Percentiles rank a stretch among this genome's conserved stretches.
Conservation (phyloP, 2,113 vertebrate genomes). For the Rhegmatorhina hoffmannsi region DNA sequence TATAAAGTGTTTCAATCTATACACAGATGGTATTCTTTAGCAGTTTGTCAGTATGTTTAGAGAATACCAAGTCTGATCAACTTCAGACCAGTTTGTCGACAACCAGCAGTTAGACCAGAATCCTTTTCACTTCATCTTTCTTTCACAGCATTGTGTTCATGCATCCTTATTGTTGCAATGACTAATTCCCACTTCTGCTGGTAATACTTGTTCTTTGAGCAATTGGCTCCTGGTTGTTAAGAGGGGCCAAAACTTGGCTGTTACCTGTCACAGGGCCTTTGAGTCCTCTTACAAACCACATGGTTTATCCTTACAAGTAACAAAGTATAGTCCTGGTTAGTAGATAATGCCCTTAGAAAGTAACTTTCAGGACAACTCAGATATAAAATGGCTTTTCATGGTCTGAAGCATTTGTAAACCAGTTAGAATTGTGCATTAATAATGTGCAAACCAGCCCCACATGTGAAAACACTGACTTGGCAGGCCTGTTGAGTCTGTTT, state of each 20-base stretch:
- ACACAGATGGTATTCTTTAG: not conserved
- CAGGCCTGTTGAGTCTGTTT: not conserved
- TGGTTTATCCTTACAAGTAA: not conserved
- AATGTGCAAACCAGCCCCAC: not conserved
- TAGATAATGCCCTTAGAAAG: not conserved
- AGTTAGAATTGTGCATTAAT: not conserved
- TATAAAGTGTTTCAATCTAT: not conserved
- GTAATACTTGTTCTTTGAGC: not conserved
- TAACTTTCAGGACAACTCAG: not conserved
- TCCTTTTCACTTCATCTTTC: not conserved
- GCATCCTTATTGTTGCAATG: not conserved
- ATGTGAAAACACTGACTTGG: not conserved
- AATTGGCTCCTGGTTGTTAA: not conserved
- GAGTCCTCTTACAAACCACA: not conserved
- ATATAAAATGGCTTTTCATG: not conserved
- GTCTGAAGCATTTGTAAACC: not conserved
- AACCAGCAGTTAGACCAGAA: not conserved
- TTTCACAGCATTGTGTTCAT: not conserved
- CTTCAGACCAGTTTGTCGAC: not conserved
- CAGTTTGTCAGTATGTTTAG: not conserved
- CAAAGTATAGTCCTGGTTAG: not conserved
- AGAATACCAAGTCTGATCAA: not conserved
- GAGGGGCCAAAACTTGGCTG: not conserved
- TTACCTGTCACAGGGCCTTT: not conserved
- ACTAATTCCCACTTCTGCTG: not conserved